A percentile compares a stretch with the other conserved stretches of the same genome.
Conservation (phyloP, 2,797 vertebrate genomes). For the Enoplosus armatus region DNA sequence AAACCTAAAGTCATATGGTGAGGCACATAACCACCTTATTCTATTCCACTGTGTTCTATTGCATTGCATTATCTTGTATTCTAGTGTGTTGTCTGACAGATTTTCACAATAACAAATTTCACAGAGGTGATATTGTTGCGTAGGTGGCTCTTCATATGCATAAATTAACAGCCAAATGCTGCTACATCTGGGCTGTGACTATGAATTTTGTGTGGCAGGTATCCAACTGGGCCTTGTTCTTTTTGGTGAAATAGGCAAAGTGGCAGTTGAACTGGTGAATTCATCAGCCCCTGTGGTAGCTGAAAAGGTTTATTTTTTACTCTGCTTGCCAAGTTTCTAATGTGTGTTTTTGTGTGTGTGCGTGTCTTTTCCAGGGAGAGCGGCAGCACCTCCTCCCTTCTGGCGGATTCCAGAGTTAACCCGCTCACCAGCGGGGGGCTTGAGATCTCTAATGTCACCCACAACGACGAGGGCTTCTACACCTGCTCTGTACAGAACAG, state of each 20-base stretch:
- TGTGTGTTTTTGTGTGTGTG: conserved; percentile 23
- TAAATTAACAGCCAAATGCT: conserved; percentile 68
- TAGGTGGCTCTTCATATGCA: conserved; percentile 51
- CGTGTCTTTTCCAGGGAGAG: conserved; percentile 76
- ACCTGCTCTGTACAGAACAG: conserved; percentile 85
- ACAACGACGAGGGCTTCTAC: conserved; percentile 85
- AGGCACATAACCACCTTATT: conserved; percentile 57
- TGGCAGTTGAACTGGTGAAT: conserved; percentile 28
- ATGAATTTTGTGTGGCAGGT: conserved; percentile 36
- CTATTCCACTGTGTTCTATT: conserved; percentile 5
- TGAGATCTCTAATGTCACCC: conserved; percentile 85
- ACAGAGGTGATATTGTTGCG: conserved; percentile 35
- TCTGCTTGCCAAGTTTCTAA: conserved; percentile 15
- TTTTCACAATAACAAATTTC: conserved; percentile 42
- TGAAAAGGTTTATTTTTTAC: conserved; percentile 9
- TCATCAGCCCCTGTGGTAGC: conserved; percentile 10
- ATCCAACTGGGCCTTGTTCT: conserved; percentile 50
- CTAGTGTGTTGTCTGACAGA: neutral
- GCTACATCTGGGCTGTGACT: conserved; percentile 68
- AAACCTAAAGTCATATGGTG: conserved; percentile 90
- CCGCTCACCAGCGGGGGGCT: conserved; percentile 86
- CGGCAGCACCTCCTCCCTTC: conserved; percentile 65
- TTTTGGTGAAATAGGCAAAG: conserved; percentile 26
- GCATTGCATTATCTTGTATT: neutral
- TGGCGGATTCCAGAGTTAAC: conserved; percentile 85